phyloP scores from a whole-genome alignment of 2,113 vertebrate species.

The Phylloscopus whistleri region DNA sequence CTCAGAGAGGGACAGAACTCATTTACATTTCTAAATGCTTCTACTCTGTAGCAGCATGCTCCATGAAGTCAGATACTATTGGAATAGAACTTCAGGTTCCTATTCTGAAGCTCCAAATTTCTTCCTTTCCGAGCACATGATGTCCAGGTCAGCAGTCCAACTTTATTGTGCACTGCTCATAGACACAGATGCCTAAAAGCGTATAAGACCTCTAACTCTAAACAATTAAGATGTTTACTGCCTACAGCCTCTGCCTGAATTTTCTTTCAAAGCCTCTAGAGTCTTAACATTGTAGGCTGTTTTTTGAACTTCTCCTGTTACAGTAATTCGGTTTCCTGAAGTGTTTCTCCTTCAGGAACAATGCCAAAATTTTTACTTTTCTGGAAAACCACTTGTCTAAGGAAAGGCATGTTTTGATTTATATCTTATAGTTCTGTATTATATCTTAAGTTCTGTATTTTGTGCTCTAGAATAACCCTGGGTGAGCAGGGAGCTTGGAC shows the following conservation, averaged over 20 bases:
- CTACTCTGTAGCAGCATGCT: neutral
- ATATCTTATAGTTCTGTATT: neutral
- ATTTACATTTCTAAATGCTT: neutral
- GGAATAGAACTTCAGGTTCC: neutral
- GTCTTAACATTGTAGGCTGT: neutral
- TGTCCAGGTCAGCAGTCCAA: neutral
- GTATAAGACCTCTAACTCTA: neutral
- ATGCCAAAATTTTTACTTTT: neutral
- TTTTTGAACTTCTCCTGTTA: neutral
- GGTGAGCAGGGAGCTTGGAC: neutral
- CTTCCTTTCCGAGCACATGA: neutral
- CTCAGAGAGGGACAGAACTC: neutral
- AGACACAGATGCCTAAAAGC: neutral
- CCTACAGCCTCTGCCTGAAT: neutral
- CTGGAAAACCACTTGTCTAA: neutral
- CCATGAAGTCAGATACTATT: neutral
- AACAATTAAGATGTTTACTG: neutral
- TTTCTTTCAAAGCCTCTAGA: neutral
- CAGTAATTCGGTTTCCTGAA: neutral
- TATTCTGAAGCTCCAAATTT: neutral
- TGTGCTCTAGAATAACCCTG: neutral
- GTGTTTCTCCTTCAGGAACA: neutral
- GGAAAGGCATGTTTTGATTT: neutral
- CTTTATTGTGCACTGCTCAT: neutral
- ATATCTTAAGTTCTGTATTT: neutral